A percentile compares a stretch with the other conserved stretches of the same genome.
Conservation (phyloP, 2,113 vertebrate species). For the Mormyrus iriodes region DNA sequence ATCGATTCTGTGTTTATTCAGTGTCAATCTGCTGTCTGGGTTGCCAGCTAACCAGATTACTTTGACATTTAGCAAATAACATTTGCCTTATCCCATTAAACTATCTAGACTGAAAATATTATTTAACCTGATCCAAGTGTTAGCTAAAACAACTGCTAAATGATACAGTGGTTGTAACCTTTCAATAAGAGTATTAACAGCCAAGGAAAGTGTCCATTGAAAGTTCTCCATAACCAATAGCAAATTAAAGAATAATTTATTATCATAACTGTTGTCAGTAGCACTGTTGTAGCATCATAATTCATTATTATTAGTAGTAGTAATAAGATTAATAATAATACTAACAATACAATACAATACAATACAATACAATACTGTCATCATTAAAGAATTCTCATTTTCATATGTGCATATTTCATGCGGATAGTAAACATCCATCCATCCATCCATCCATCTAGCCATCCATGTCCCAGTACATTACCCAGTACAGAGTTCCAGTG, state of each 20-base stretch:
- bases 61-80: neutral
- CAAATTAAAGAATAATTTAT: neutral
- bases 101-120: neutral
- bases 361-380: no score
- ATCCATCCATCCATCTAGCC: neutral
- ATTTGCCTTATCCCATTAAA: constrained; percentile 1
- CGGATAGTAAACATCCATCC: neutral
- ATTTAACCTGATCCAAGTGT: neutral
- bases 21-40: constrained; percentile 5
- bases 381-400: neutral
- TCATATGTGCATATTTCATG: neutral
- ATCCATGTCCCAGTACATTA: neutral
- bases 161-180: neutral
- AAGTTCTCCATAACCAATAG: neutral
- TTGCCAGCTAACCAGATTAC: constrained; percentile 1
- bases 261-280: no score
- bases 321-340: neutral
- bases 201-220: neutral
- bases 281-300: no score
- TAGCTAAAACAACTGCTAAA: neutral
- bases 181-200: neutral
- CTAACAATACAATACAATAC: no score
- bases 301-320: no score
- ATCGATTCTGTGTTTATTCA: neutral
- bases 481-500: neutral